Percentiles rank a stretch among this genome's conserved stretches.
phyloP scores from a whole-genome alignment of 2,113 vertebrate species.

The Rhinolophus ferrumequinum region DNA sequence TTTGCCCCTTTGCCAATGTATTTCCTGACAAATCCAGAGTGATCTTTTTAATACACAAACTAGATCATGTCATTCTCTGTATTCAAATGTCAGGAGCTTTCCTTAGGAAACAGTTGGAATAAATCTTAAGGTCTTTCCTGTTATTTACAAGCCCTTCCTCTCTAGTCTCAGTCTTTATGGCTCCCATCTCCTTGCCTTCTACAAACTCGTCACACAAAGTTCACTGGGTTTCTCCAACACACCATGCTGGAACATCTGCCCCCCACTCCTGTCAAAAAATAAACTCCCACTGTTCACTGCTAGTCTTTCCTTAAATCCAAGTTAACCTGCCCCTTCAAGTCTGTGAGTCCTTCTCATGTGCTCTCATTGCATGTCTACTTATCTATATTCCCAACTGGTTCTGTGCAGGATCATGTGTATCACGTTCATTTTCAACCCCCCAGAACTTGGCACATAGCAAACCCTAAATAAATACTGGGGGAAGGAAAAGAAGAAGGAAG shows the following conservation, averaged over 20 bases:
- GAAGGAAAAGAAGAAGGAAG: not conserved
- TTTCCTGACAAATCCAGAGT: not conserved
- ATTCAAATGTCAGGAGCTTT: slow-evolving; percentile 1
- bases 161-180: not conserved
- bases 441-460: not conserved
- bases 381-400: not conserved
- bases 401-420: not conserved
- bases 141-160: not conserved
- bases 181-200: not conserved
- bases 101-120: not conserved
- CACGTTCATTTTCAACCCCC: not conserved
- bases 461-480: not conserved
- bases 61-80: not conserved
- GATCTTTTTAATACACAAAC: not conserved
- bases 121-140: not conserved
- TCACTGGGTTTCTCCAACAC: not conserved
- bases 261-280: not conserved
- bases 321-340: not conserved
- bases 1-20: not conserved
- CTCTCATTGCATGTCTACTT: not conserved
- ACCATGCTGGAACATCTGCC: not conserved
- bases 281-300: not conserved
- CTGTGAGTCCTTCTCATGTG: not conserved
- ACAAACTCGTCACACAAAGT: not conserved
- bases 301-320: not conserved